Base-by-base conservation (phyloP, 2,113 vertebrate genomes). In the Corythornis vintsioides region DNA sequence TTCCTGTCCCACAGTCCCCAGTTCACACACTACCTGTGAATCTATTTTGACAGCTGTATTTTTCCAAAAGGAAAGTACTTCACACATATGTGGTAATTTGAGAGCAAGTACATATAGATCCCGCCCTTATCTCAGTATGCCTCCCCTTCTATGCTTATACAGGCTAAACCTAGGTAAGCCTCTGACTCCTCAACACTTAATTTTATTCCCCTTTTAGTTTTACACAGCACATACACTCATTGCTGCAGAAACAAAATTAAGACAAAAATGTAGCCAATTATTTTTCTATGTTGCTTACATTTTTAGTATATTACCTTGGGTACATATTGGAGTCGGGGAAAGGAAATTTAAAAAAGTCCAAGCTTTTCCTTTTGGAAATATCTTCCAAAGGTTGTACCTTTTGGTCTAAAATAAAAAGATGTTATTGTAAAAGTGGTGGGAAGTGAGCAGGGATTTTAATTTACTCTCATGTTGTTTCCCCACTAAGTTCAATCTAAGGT, bases 401-500 rank as follows among this genome's bases (percentile, higher is more conserved):
- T 93, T 89, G 33, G 82, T 95, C 35, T 79, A 88, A 90, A 90
- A 90, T 74, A 79, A 90, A 95, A 93, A 86, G 77, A 93, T 86
- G 61, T 81, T 95, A 91, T 85, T 82, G 73, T 66, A 94, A 65
- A 96, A 96, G 74, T 89, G 77, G 63, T 81, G 48, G 78, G 73
- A 96, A 97, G 80, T 88, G 88, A 92, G 77, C 70, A 83, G 87
- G 77, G 92, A 90, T 89, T 97, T 96, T 97, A 96, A 96, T 96
- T 91, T 86, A 84, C 89, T 95, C 83, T 96, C 93, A 93, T 94
- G 89, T 95, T 96, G 64, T 96, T 96, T 96, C 93, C 87, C 74
- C 87, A 83, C 71, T 82, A 89, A 93, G 92, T 94, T 97, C 96
- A 97, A 93, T 80, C 86, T 94, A 95, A 97, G 96, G 91, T 94